Percentiles rank a stretch among this genome's conserved stretches.
These are phyloP conservation scores for Patella pellucida DNA, from an alignment of 2,888 invertebrate genomes.

Conservation along the genomic window DNA sequence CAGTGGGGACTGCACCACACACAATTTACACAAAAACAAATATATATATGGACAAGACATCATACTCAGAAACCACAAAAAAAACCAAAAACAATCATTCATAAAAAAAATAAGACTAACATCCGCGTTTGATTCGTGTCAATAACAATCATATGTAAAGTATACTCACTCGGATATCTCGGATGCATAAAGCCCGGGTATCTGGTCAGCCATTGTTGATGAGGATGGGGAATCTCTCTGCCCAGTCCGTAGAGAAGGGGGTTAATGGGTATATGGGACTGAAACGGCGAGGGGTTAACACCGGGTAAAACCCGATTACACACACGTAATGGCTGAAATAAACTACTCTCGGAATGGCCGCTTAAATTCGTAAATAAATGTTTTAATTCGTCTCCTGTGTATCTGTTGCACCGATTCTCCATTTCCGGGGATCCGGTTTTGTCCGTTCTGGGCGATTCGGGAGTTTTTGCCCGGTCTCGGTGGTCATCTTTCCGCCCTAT, in stretches of 20 bases:
- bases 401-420: slow-evolving; percentile 32
- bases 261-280: slow-evolving; percentile 31
- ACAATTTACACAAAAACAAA: no score
- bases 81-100: no score
- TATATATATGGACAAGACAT: no score
- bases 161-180: slow-evolving; percentile 36
- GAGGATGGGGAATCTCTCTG: slow-evolving; percentile 30
- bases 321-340: slow-evolving; percentile 34
- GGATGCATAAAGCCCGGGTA: slow-evolving; percentile 38
- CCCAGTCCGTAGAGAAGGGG: slow-evolving; percentile 34
- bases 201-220: slow-evolving; percentile 23
- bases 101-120: no score
- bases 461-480: slow-evolving; percentile 11
- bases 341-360: slow-evolving; percentile 22
- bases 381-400: slow-evolving; percentile 36
- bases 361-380: slow-evolving; percentile 29
- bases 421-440: slow-evolving; percentile 36
- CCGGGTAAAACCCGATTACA: slow-evolving; percentile 33
- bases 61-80: no score
- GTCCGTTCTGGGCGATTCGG: slow-evolving; percentile 26
- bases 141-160: neutral
- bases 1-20: no score
- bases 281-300: slow-evolving; percentile 16
- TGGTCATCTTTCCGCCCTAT: neutral
- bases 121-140: no score